These are phyloP conservation scores for Hylaeus volcanicus DNA, from an alignment of 1,140 invertebrate species.

Conservation along the genomic window DNA sequence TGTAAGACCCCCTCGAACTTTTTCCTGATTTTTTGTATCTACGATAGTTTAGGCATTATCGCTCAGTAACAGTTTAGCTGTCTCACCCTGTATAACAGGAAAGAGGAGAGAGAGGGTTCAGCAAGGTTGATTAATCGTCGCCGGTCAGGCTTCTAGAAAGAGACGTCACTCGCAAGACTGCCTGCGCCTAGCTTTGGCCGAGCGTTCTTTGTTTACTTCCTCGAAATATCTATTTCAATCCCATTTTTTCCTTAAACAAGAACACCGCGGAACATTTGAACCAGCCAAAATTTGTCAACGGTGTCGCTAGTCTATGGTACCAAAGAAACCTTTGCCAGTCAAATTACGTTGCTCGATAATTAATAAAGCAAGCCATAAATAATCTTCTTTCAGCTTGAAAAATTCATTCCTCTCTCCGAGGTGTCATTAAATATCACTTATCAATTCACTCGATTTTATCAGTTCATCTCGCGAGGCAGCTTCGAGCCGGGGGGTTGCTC, in stretches of 20 bases:
- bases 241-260: background rate
- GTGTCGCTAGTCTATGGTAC: too few species aligned
- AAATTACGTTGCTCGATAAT: too few species aligned
- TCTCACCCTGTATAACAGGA: constrained; percentile 17
- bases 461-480: background rate
- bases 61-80: too few species aligned
- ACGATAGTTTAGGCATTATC: too few species aligned
- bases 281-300: too few species aligned
- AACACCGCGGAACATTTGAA: background rate
- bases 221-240: constrained; percentile 44
- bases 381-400: background rate
- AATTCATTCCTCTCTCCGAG: background rate
- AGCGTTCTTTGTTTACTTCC: constrained; percentile 59
- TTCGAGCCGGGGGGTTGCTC: background rate
- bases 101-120: constrained; percentile 46
- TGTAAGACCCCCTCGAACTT: background rate
- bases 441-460: constrained; percentile 25
- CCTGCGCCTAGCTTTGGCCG: constrained; percentile 58
- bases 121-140: constrained; percentile 71
- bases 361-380: background rate
- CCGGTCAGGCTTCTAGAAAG: constrained; percentile 59
- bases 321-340: too few species aligned
- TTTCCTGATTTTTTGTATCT: too few species aligned
- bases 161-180: constrained; percentile 71
- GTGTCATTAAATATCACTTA: constrained; percentile 7